phyloP scores from a whole-genome alignment of 2,113 vertebrate species.

The Pseudopodoces humilis region DNA sequence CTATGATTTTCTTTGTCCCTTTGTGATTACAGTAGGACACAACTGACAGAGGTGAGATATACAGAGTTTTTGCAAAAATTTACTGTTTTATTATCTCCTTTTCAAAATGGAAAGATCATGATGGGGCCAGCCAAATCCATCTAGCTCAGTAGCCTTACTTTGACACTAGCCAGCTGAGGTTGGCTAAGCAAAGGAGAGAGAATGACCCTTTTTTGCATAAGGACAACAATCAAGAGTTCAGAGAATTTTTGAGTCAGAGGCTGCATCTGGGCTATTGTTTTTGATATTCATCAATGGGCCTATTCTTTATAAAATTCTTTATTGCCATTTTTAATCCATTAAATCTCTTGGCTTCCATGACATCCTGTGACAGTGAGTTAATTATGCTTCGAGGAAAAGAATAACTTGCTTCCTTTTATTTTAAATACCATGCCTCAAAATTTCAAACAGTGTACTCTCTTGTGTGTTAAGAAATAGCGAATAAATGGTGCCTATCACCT shows the following conservation, averaged over 20 bases:
- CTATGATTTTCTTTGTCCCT: neutral
- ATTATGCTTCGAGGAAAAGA: neutral
- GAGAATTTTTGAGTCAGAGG: slow-evolving; percentile 9
- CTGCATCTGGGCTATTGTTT: slow-evolving; percentile 58
- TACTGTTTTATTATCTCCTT: neutral
- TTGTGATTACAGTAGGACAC: neutral
- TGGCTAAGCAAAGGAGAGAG: neutral
- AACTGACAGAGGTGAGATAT: neutral
- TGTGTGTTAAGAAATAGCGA: neutral
- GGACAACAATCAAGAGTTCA: neutral
- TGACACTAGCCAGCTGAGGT: neutral
- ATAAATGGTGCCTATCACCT: neutral
- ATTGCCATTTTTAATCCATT: slow-evolving; percentile 31
- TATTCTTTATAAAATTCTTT: slow-evolving; percentile 39
- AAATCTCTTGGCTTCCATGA: slow-evolving; percentile 19
- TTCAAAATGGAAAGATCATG: neutral
- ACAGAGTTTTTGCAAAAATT: neutral
- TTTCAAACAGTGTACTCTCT: neutral
- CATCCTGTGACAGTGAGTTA: slow-evolving; percentile 37
- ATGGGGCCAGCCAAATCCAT: neutral
- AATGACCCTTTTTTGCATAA: neutral
- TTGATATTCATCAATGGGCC: neutral
- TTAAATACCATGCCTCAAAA: neutral
- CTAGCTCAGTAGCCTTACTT: neutral
- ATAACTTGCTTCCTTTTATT: neutral